Percentiles rank a stretch among this genome's conserved stretches.
phyloP scores from a whole-genome alignment of 2,797 vertebrate genomes.

The Ctenochaetus hawaiiensis region DNA sequence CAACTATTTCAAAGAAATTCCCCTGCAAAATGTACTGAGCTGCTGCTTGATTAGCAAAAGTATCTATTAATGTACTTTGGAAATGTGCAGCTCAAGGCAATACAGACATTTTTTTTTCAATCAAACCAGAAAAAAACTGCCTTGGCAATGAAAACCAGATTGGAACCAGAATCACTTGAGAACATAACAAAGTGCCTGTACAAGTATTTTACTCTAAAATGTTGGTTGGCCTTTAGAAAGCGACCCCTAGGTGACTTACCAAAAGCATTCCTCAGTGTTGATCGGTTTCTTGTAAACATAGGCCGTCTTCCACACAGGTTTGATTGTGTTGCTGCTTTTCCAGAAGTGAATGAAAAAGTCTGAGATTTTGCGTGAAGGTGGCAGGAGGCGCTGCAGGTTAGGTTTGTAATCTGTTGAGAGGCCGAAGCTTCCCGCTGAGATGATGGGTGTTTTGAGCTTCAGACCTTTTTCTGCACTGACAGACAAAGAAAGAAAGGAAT shows the following conservation, averaged over 20 bases:
- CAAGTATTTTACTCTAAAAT: background rate
- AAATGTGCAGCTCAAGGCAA: background rate
- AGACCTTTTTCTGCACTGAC: constrained; percentile 83
- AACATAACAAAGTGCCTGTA: background rate
- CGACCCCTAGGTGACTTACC: constrained; percentile 83
- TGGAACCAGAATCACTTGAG: background rate
- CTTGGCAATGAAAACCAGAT: background rate
- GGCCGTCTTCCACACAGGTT: constrained; percentile 84
- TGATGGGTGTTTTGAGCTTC: constrained; percentile 86
- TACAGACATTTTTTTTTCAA: background rate
- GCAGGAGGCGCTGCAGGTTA: constrained; percentile 91
- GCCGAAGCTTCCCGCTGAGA: constrained; percentile 95
- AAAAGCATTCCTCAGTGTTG: constrained; percentile 90
- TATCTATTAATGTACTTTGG: background rate
- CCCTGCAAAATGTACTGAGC: background rate
- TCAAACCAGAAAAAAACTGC: background rate
- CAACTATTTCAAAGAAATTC: too few species aligned
- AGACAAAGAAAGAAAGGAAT: background rate
- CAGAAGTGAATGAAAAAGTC: constrained; percentile 91
- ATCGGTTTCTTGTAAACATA: constrained; percentile 90
- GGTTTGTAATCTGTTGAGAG: constrained; percentile 90
- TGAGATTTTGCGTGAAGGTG: constrained; percentile 91
- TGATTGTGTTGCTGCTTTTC: constrained; percentile 70
- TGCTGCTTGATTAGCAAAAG: background rate
- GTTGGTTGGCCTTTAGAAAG: background rate